Conservation (phyloP, 1,140 invertebrate species). For the Episyrphus balteatus region DNA sequence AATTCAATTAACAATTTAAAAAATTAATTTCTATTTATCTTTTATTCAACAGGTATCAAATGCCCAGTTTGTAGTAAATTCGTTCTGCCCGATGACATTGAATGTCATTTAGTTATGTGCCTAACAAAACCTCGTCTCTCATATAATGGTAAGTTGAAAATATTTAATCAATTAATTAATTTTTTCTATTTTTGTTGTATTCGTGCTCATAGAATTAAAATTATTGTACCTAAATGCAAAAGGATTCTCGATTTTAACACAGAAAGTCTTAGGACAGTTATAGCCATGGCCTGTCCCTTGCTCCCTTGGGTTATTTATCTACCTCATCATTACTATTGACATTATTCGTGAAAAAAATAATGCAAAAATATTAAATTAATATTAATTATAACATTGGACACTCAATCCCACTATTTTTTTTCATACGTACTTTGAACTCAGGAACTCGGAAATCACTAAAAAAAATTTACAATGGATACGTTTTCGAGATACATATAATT, state of each 20-base stretch:
- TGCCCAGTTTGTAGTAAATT: constrained; percentile 98
- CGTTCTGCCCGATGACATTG: constrained; percentile 93
- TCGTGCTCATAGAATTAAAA: too few relatives aligned
- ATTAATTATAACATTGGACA: too few relatives aligned
- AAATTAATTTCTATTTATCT: neutral
- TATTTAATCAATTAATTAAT: neutral
- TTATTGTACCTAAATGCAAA: neutral
- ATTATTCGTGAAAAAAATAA: too few relatives aligned
- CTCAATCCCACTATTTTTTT: too few relatives aligned
- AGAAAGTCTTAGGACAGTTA: neutral
- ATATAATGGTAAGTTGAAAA: constrained; percentile 80
- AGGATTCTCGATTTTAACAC: neutral
- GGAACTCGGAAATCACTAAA: too few relatives aligned
- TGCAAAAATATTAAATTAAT: too few relatives aligned
- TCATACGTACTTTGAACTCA: too few relatives aligned
- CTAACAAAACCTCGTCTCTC: constrained; percentile 95
- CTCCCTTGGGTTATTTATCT: neutral
- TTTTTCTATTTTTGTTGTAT: neutral
- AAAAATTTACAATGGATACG: too few relatives aligned
- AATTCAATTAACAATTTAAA: too few relatives aligned
- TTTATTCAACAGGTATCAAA: constrained; percentile 68
- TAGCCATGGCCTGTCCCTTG: neutral
- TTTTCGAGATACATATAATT: too few relatives aligned
- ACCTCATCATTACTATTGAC: neutral
- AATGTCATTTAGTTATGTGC: constrained; percentile 98